phyloP scores from a whole-genome alignment of 2,888 invertebrate species.

The Pyrochroa serraticornis region DNA sequence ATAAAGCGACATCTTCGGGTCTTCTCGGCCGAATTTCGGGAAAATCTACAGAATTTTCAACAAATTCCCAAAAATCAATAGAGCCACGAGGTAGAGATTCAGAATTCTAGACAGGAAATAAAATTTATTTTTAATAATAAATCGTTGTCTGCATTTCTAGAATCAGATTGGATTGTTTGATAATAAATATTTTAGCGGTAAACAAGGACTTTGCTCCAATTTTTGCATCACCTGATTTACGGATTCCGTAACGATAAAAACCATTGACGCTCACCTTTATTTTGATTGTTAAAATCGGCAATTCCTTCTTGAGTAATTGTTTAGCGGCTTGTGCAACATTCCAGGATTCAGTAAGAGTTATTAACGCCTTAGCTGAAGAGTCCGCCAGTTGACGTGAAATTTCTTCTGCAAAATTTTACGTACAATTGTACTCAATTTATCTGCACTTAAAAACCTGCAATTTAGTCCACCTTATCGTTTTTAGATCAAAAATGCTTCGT shows the following conservation, averaged over 20 bases:
- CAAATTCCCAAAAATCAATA: too few species aligned
- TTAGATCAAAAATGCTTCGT: too few species aligned
- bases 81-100: constrained; percentile 28
- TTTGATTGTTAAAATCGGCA: constrained; percentile 64
- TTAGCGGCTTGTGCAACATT: constrained; percentile 58
- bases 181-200: constrained; percentile 54
- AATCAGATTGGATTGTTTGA: too few species aligned
- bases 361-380: constrained; percentile 68
- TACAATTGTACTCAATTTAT: too few species aligned
- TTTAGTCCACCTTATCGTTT: too few species aligned
- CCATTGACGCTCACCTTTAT: constrained; percentile 47
- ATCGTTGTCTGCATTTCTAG: too few species aligned
- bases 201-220: background rate
- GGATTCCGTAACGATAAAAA: constrained; percentile 4
- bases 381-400: constrained; percentile 67
- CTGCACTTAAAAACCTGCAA: too few species aligned
- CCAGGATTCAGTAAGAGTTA: constrained; percentile 66
- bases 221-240: background rate
- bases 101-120: constrained; percentile 56
- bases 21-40: constrained; percentile 55
- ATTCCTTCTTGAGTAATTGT: constrained; percentile 54
- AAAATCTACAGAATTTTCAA: constrained; percentile 54
- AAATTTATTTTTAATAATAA: too few species aligned
- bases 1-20: constrained; percentile 66
- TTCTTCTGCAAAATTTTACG: constrained; percentile 66